Conservation (phyloP, 2,888 invertebrate genomes). For the Cantharis lateralis region DNA sequence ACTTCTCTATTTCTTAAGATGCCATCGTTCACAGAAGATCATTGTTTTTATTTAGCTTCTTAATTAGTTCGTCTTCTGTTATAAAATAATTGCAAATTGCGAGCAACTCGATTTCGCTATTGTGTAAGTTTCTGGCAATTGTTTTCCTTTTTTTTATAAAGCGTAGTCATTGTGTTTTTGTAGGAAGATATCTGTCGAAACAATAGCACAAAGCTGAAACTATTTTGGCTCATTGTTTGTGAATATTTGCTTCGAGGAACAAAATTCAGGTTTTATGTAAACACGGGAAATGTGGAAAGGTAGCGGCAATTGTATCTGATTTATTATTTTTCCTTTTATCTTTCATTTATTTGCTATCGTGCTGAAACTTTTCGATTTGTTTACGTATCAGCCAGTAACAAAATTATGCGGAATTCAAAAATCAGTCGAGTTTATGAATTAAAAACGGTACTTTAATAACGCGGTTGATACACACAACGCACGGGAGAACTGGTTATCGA, state of each 20-base stretch:
- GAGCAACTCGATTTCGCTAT: neutral
- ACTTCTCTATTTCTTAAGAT: neutral
- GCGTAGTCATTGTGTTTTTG: neutral
- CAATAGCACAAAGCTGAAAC: neutral
- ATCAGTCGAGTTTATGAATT: slow-evolving; percentile 6
- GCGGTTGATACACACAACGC: slow-evolving; percentile 37
- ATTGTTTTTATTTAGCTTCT: neutral
- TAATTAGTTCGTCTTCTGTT: neutral
- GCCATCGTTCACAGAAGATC: neutral
- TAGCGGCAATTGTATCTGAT: neutral
- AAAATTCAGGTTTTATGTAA: neutral
- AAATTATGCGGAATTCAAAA: neutral
- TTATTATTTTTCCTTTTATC: neutral
- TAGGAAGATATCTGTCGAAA: neutral
- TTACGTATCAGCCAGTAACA: neutral
- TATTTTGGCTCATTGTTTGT: neutral
- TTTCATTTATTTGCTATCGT: neutral
- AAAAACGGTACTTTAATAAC: slow-evolving; percentile 22
- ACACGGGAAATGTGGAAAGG: neutral
- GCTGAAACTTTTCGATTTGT: neutral
- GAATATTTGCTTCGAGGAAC: neutral
- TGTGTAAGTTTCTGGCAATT: neutral
- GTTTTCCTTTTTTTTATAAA: neutral
- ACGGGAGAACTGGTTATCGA: slow-evolving; percentile 34
- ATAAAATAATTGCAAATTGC: neutral